These are phyloP conservation scores for Formica aserva DNA, from an alignment of 2,888 invertebrate genomes.

Conservation along the genomic window DNA sequence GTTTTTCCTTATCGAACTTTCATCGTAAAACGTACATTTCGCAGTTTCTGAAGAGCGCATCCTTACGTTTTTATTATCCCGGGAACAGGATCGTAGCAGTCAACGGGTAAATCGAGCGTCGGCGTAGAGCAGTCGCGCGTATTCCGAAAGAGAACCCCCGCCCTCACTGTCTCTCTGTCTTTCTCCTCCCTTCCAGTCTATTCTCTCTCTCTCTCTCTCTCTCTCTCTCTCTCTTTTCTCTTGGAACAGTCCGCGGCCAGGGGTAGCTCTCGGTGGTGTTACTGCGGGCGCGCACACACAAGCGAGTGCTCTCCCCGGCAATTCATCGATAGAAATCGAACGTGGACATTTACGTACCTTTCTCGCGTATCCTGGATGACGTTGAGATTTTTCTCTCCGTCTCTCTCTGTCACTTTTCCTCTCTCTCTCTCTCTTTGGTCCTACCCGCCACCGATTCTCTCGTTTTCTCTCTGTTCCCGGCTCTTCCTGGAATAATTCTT, in stretches of 20 bases:
- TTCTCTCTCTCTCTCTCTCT: not conserved
- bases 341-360: slow-evolving; percentile 41
- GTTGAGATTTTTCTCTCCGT: slow-evolving; percentile 31
- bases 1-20: not conserved
- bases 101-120: slow-evolving; percentile 42
- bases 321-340: slow-evolving; percentile 45
- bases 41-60: not conserved
- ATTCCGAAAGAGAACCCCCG: slow-evolving; percentile 42
- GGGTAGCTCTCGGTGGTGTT: slow-evolving; percentile 77
- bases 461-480: slow-evolving; percentile 11
- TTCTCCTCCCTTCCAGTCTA: not conserved
- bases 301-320: slow-evolving; percentile 65
- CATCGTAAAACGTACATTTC: not conserved
- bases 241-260: slow-evolving; percentile 73
- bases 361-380: slow-evolving; percentile 47
- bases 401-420: not conserved
- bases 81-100: slow-evolving; percentile 13
- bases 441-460: not conserved
- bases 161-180: slow-evolving; percentile 15
- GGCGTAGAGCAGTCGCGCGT: slow-evolving; percentile 35
- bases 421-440: not conserved
- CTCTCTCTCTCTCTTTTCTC: not conserved
- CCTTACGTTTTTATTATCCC: not conserved
- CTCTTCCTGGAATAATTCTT: slow-evolving; percentile 22
- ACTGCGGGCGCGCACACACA: slow-evolving; percentile 78